Evolutionary conservation across 2,113 vertebrate genomes (phyloP), one percentile per base, ranked within the genome.

Genomic region (Paedocypris sp.): DNA sequence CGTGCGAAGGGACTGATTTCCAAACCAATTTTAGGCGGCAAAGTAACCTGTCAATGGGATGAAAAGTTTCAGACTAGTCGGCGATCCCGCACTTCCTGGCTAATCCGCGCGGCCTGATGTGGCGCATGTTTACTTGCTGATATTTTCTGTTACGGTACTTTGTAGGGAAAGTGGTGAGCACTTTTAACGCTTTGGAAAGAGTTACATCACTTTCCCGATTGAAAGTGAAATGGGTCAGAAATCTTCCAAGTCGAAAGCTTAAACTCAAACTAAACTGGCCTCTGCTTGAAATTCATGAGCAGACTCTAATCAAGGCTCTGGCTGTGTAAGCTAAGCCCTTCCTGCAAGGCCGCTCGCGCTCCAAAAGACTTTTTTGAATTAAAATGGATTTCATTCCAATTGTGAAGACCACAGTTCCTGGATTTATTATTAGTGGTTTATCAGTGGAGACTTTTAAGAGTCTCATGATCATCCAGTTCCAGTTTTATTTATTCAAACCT

Each of bases 221-320:
- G 52, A 19, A 36, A 48, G 46, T 41, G 35, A 60, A 61, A 46
- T 32, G 48, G 23, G 32, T 56, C 50, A 26, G 39, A 62, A 39
- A 46, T 47, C 41, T 50, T 54, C 41, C 16, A 54, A 62, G 38
- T 33, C 13, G n/a, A 25, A 32, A 67, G 47, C 26, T 26, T 7
- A 38, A 31, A 57, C 42, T 58, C 36, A 50, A 61, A 48, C 50
- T 41, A 29, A 62, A 67, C 60, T 53, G 50, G 23, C 39, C 31
- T 25, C 39, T 56, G 32, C 50, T 62, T 62, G 48, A 62, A 67
- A 67, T 67, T 56, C 58, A 61, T 49, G 43, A 59, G 51, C 51
- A 42, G 31, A 22, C 32, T 31, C 42, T 45, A 53, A 67, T 67
- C 41, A 54, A 54, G 28, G 11, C 7, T 8, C 36, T n/a, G n/a